Evolutionary conservation across 2,797 vertebrate genomes (phyloP), one percentile per base, ranked within the genome.

Genomic region (Alcedo quadribrachys): DNA sequence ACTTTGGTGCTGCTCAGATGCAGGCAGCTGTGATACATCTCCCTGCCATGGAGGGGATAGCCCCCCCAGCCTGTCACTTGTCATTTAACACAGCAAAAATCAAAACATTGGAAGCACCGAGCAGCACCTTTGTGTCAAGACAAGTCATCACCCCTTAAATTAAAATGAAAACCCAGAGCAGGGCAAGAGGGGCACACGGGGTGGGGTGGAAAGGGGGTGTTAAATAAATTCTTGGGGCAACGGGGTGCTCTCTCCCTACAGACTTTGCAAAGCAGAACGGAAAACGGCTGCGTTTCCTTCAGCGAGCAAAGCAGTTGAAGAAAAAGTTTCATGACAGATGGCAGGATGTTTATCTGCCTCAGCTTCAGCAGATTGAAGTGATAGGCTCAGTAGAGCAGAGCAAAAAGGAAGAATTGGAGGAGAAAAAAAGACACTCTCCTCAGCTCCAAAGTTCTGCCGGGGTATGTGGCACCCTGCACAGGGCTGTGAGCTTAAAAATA

Each of bases 301-400:
- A 79, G 81, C 14, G 14, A 81, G 81, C 55, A 66, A 8, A 75
- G 65, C 46, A 33, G 55, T 11, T 46, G 53, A 22, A 40, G 37
- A 73, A 66, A 33, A 84, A 82, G 79, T 81, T 82, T 80, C 45
- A 28, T 30, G 90, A 84, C 92, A 94, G 91, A 92, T 79, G 85
- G 90, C 93, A 94, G 93, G 90, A 94, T 91, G 88, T 91, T 94
- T 86, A 80, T 85, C 86, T 93, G 81, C 85, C 68, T 77, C 12
- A 81, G 65, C 65, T 93, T 48, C n/a, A 89, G 82, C 90, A 88
- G 88, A 89, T 69, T 46, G 87, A 75, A 87, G 93, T 8, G 75
- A 65, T 11, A 82, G 76, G 89, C 79, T 89, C 61, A 65, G 66
- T 6, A 4, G 15, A 67, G 48, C 30, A n/a, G 42, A 90, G 86